phyloP scores from a whole-genome alignment of 2,113 vertebrate species.

The Zosterops lateralis region DNA sequence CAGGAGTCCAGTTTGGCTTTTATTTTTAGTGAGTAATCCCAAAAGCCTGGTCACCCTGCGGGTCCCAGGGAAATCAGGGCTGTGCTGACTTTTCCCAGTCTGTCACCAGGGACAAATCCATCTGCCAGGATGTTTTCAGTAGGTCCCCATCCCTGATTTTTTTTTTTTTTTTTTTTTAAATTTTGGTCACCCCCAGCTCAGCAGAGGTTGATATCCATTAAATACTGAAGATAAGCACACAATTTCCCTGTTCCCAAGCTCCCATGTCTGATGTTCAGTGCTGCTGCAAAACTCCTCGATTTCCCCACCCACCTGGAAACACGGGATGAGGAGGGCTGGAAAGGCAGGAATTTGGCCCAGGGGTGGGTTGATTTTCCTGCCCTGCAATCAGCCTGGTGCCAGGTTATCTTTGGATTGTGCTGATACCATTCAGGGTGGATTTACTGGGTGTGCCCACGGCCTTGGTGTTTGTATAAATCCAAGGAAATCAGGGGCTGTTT shows the following conservation, averaged over 20 bases:
- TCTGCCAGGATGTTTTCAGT: neutral
- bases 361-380: neutral
- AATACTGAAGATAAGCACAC: neutral
- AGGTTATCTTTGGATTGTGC: neutral
- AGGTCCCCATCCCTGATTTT: neutral
- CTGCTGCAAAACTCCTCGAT: neutral
- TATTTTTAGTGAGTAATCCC: neutral
- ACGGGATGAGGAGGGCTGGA: neutral
- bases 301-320: neutral
- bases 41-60: neutral
- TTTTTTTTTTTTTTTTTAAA: neutral
- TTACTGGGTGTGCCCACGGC: neutral
- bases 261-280: neutral
- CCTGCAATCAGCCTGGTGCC: neutral
- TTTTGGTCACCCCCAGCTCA: neutral
- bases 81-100: neutral
- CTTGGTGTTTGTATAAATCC: neutral
- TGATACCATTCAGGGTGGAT: neutral
- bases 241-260: neutral
- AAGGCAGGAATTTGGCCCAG: neutral
- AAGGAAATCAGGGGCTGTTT: neutral
- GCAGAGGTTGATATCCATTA: neutral
- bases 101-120: neutral
- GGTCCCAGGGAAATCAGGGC: neutral
- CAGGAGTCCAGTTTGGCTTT: slow-evolving; percentile 33